phyloP scores from a whole-genome alignment of 2,113 vertebrate species.

The Lycaon pictus region DNA sequence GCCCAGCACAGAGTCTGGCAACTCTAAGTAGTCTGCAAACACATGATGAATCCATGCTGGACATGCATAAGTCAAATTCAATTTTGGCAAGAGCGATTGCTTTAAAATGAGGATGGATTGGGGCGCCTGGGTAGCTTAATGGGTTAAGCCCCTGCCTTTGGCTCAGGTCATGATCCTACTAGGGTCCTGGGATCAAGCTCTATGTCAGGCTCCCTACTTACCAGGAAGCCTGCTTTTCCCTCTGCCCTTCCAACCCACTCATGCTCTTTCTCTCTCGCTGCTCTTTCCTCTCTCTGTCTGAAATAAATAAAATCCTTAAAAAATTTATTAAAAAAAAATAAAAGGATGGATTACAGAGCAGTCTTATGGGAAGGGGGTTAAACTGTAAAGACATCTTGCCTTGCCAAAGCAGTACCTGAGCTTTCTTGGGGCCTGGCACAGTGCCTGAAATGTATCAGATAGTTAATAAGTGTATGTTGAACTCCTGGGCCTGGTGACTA shows the following conservation, averaged over 20 bases:
- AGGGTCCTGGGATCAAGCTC: too few relatives aligned
- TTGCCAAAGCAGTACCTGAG: neutral
- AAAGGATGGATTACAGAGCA: neutral
- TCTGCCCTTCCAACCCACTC: too few relatives aligned
- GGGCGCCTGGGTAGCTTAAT: too few relatives aligned
- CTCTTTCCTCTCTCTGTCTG: too few relatives aligned
- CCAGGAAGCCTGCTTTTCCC: too few relatives aligned
- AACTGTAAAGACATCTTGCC: neutral
- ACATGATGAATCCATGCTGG: neutral
- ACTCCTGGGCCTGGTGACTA: neutral
- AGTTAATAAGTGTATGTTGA: neutral
- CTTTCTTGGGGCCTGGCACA: neutral
- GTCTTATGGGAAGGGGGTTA: neutral
- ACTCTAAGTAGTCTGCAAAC: neutral
- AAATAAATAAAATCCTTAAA: too few relatives aligned
- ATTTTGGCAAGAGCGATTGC: neutral
- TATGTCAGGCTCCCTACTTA: too few relatives aligned
- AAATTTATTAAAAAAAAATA: neutral
- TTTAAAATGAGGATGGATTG: conserved; percentile 9
- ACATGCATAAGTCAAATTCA: neutral
- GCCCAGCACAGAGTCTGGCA: neutral
- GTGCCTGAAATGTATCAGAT: neutral
- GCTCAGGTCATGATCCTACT: too few relatives aligned
- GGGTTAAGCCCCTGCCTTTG: too few relatives aligned
- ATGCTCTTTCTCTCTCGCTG: too few relatives aligned